Percentiles rank a stretch among this genome's conserved stretches.
Evolutionary conservation across 2,888 invertebrate genomes (phyloP).

Genomic region (Dryobotodes eremita): DNA sequence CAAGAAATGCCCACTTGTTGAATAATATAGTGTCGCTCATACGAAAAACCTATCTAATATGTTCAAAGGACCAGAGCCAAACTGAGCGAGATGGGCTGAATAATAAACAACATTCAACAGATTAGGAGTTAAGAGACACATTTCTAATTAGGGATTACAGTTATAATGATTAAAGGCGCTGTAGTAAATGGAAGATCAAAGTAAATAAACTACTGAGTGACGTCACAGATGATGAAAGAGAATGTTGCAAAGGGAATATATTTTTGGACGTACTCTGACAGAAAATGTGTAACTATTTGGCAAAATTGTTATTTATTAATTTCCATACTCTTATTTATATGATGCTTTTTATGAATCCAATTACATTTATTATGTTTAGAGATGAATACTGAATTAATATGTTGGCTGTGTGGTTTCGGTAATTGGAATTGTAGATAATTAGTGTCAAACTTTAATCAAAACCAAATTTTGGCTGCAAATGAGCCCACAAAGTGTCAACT

Average conservation of each 20-base stretch:
- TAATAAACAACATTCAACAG: constrained; percentile 58
- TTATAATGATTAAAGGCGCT: constrained; percentile 55
- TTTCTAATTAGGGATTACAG: constrained; percentile 61
- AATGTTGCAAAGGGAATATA: background rate
- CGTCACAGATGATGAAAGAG: constrained; percentile 25
- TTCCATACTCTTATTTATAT: background rate
- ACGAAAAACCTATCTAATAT: constrained; percentile 42
- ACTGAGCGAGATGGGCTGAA: constrained; percentile 53
- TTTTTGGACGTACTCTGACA: constrained; percentile 4
- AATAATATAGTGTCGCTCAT: constrained; percentile 64
- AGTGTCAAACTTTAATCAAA: constrained; percentile 54
- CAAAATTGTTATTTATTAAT: background rate
- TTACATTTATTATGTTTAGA: background rate
- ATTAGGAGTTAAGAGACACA: constrained; percentile 46
- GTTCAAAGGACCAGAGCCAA: constrained; percentile 51
- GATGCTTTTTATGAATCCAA: background rate
- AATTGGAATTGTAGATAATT: constrained; percentile 40
- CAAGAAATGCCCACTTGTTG: constrained; percentile 68
- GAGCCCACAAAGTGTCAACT: constrained; percentile 41
- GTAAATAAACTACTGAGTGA: constrained; percentile 34
- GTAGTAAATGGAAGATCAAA: constrained; percentile 63
- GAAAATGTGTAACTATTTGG: background rate
- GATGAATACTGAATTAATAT: constrained; percentile 1
- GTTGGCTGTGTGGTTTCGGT: constrained; percentile 17
- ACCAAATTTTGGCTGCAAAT: constrained; percentile 40